Percentiles rank a stretch among this genome's conserved stretches.
These are phyloP conservation scores for Conchocele bisecta DNA, from an alignment of 2,888 invertebrate genomes.

Conservation along the genomic window DNA sequence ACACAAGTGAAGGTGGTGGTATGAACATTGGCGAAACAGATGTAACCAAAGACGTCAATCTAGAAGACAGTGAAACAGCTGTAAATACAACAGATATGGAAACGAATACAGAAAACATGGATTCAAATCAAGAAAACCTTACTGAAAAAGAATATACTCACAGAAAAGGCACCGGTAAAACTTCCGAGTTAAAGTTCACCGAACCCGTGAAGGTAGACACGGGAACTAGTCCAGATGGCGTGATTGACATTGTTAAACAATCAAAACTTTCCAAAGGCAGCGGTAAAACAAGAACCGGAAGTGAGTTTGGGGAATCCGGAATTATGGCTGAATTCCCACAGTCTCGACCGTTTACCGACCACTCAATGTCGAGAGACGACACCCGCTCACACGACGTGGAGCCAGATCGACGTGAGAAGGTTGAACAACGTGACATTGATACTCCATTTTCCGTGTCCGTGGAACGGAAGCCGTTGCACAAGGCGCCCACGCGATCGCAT, in stretches of 20 bases:
- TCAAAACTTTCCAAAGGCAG: conserved; percentile 48
- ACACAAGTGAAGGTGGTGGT: too few relatives aligned
- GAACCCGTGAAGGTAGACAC: too few relatives aligned
- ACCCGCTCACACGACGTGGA: conserved; percentile 49
- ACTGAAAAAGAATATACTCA: too few relatives aligned
- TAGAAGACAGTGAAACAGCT: too few relatives aligned
- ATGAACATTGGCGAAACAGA: too few relatives aligned
- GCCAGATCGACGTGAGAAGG: conserved; percentile 26
- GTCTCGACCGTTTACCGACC: conserved; percentile 53
- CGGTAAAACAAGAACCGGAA: conserved; percentile 14
- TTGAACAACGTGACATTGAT: conserved; percentile 39
- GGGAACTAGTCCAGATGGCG: conserved; percentile 39
- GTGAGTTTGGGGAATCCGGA: conserved; percentile 43
- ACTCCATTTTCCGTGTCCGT: conserved; percentile 57
- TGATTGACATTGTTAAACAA: conserved; percentile 57
- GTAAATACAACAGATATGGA: too few relatives aligned
- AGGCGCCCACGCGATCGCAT: conserved; percentile 47
- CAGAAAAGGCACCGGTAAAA: too few relatives aligned
- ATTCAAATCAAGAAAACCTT: too few relatives aligned
- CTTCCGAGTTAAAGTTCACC: too few relatives aligned
- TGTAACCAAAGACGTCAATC: too few relatives aligned
- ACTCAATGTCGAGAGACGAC: conserved; percentile 38
- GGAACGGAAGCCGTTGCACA: conserved; percentile 55
- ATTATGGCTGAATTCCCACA: conserved; percentile 31
- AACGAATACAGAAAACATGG: too few relatives aligned